These are phyloP conservation scores for Bombyx huttoni DNA, from an alignment of 2,888 invertebrate species.

Conservation along the genomic window DNA sequence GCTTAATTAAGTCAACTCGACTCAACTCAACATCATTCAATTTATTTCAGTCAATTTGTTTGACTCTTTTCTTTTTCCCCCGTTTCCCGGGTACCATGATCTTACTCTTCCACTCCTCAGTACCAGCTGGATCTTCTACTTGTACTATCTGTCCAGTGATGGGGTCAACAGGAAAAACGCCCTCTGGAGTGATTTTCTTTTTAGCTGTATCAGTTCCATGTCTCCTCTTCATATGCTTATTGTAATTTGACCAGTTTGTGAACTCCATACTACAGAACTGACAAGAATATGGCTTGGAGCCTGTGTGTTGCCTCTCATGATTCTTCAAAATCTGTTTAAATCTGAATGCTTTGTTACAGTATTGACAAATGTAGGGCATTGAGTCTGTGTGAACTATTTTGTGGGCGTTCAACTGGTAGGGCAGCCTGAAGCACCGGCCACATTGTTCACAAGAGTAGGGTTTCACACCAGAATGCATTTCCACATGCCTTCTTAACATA, in stretches of 20 bases:
- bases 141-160: slow-evolving; percentile 54
- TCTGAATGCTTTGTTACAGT: slow-evolving; percentile 81
- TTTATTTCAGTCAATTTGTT: neutral
- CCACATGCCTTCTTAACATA: slow-evolving; percentile 53
- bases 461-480: slow-evolving; percentile 57
- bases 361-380: slow-evolving; percentile 83
- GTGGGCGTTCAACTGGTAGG: slow-evolving; percentile 81
- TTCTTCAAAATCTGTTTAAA: slow-evolving; percentile 82
- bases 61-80: slow-evolving; percentile 37
- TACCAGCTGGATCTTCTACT: slow-evolving; percentile 35
- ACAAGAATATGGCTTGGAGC: slow-evolving; percentile 81
- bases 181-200: slow-evolving; percentile 70
- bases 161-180: slow-evolving; percentile 55
- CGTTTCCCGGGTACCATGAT: slow-evolving; percentile 57
- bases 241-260: slow-evolving; percentile 87
- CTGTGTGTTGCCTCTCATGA: slow-evolving; percentile 81
- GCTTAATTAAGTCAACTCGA: too few relatives aligned
- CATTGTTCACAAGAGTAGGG: slow-evolving; percentile 60
- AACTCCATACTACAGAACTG: slow-evolving; percentile 79
- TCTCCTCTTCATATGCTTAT: slow-evolving; percentile 85
- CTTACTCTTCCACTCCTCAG: slow-evolving; percentile 57
- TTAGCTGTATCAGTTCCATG: slow-evolving; percentile 71
- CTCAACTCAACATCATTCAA: too few relatives aligned
- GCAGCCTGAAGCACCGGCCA: slow-evolving; percentile 69
- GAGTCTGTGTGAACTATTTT: slow-evolving; percentile 83